Evolutionary conservation across 2,888 invertebrate species (phyloP), one percentile per base, ranked within the genome.

Genomic region (Pyrgus malvae): DNA sequence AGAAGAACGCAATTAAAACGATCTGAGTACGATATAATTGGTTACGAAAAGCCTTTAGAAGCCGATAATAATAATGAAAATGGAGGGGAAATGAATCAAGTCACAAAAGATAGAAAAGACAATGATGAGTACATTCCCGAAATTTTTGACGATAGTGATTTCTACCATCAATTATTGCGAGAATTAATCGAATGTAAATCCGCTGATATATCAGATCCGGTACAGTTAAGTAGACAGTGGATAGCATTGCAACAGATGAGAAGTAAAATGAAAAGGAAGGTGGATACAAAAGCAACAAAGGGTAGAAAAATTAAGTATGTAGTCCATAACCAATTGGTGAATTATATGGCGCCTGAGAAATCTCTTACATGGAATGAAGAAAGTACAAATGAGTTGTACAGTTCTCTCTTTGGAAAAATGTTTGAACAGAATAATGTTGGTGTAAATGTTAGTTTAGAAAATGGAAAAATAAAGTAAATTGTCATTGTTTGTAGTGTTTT

Each of bases 61-160:
- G 62, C 68, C 31, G 72, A 70, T 33, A 66, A 64, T 51, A 62
- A 62, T 38, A 71, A 69, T 40, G 51, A 64, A 29, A 70, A 70
- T 60, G 67, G 57, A 1, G 57, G 59, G 12, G 76, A 76, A 40
- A 17, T 62, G 5, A 80, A 76, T 51, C 67, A 65, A 0, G 62
- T 69, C 2, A 68, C 61, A 12, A 78, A 65, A 62, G 72, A 76
- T 45, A 70, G 84, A n/a, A 82, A 82, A 63, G 83, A 89, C 45
- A 73, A 83, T 56, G 92, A 92, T 63, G 93, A 94, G 65, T 93
- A 93, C 61, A 94, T 96, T 70, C 70, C 91, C 0, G 96, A 99
- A 84, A 96, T 99, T 69, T 99, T 97, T 85, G 98, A 99, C 78
- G 99, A 99, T 74, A 96, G 96, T 69, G 99, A 99, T 76, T 99